Conservation (phyloP, 2,113 vertebrate genomes). For the Nipponia nippon region DNA sequence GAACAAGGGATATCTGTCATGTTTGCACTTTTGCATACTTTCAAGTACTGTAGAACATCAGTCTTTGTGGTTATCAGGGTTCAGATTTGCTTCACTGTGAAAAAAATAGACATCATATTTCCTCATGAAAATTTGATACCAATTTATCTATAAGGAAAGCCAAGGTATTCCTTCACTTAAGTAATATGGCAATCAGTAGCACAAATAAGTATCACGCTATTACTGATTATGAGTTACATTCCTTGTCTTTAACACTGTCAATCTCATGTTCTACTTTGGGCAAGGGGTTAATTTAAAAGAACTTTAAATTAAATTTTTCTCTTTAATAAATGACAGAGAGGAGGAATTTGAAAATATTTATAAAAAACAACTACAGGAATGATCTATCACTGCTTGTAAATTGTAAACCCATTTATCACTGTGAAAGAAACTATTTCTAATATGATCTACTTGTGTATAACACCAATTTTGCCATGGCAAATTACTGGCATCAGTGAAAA, state of each 20-base stretch:
- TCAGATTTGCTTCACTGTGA: neutral
- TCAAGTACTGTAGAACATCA: neutral
- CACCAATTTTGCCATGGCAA: neutral
- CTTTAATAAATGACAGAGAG: neutral
- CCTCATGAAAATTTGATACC: neutral
- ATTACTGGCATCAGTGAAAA: neutral
- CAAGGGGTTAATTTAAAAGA: neutral
- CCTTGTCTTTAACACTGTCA: neutral
- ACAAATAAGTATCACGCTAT: neutral
- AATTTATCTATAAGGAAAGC: neutral
- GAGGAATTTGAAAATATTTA: neutral
- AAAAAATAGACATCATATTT: neutral
- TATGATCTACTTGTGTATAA: neutral
- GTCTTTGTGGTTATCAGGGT: neutral
- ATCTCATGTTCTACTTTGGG: neutral
- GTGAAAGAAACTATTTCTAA: neutral
- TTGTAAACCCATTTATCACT: neutral
- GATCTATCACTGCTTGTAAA: neutral
- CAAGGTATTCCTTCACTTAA: neutral
- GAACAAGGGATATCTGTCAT: neutral
- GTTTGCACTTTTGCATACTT: neutral
- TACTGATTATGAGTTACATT: accelerated
- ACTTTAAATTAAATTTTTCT: neutral
- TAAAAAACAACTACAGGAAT: neutral
- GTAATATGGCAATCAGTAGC: neutral